Conservation (phyloP, 2,797 vertebrate species). For the Coilia nasus region DNA sequence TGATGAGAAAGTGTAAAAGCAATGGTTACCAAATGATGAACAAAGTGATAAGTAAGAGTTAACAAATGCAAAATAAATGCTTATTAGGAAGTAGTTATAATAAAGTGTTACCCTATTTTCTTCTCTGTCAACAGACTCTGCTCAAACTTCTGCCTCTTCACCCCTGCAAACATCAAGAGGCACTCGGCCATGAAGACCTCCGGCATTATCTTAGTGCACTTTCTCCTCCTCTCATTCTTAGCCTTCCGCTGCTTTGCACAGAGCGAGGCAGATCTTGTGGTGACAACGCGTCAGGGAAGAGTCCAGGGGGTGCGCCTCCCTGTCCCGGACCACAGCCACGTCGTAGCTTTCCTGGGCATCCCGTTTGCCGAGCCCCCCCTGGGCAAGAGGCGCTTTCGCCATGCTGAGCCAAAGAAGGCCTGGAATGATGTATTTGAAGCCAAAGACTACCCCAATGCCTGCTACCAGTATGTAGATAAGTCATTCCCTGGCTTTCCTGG, state of each 20-base stretch:
- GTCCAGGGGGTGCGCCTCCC: constrained; percentile 76
- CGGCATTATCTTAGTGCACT: constrained; percentile 55
- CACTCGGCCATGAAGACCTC: constrained; percentile 64
- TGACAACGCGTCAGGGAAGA: constrained; percentile 74
- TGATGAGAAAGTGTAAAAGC: too few relatives aligned
- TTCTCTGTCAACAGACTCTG: constrained; percentile 34
- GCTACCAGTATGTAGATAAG: constrained; percentile 86
- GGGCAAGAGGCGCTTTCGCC: constrained; percentile 83
- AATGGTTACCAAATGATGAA: too few relatives aligned
- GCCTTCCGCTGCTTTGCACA: constrained; percentile 58
- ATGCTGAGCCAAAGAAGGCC: constrained; percentile 75
- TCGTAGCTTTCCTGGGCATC: constrained; percentile 86
- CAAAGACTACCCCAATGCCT: constrained; percentile 78
- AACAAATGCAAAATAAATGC: too few relatives aligned
- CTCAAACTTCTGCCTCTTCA: constrained; percentile 27
- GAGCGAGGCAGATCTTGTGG: constrained; percentile 72
- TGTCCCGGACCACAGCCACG: constrained; percentile 71
- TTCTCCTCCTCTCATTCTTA: constrained; percentile 55
- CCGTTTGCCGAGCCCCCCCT: constrained; percentile 87
- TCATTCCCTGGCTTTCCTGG: constrained; percentile 85
- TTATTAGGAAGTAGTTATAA: too few relatives aligned
- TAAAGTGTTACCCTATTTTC: too few relatives aligned
- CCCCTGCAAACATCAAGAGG: constrained; percentile 31
- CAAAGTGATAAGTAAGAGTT: too few relatives aligned
- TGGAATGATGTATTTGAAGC: constrained; percentile 81